Conservation (phyloP, 1,140 invertebrate genomes). For the Drosophila santomea region DNA sequence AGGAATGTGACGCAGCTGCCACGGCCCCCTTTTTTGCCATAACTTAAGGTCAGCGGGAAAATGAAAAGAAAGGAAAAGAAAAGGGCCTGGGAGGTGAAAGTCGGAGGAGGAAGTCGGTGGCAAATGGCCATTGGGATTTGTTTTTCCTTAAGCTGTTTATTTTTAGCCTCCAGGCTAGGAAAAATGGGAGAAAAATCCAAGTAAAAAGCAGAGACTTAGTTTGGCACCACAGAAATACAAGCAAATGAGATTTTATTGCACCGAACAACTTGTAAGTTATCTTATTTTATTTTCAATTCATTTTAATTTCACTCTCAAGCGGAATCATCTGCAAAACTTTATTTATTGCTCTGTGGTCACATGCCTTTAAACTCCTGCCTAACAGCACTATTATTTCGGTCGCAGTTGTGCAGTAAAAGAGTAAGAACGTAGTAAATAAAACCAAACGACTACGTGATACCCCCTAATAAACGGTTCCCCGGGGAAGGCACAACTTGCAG, state of each 20-base stretch:
- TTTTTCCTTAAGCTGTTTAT: constrained; percentile 32
- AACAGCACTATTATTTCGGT: constrained; percentile 15
- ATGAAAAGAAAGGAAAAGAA: background rate
- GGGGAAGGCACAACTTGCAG: background rate
- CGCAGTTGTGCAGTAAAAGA: background rate
- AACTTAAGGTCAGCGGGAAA: constrained; percentile 18
- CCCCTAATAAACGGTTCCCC: constrained; percentile 26
- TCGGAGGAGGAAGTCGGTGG: constrained; percentile 1
- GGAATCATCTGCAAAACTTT: background rate
- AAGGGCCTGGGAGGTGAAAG: background rate
- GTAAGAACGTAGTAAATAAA: constrained; percentile 28
- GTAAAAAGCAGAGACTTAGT: constrained; percentile 3
- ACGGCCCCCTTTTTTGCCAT: constrained; percentile 16
- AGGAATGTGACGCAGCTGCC: constrained; percentile 40
- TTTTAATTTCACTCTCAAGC: background rate
- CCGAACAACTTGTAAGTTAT: background rate
- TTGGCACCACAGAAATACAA: background rate
- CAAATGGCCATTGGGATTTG: constrained; percentile 27
- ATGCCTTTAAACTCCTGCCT: constrained; percentile 6
- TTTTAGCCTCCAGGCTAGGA: constrained; percentile 19
- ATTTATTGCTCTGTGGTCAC: constrained; percentile 5
- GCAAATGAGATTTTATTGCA: too few species aligned
- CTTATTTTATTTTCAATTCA: background rate
- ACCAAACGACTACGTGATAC: constrained; percentile 34
- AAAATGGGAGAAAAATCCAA: constrained; percentile 2